Evolutionary conservation across 92 coral and sea anemone genomes (phyloP), one percentile per base, ranked within the genome.

Genomic region (Diadumene lineata): DNA sequence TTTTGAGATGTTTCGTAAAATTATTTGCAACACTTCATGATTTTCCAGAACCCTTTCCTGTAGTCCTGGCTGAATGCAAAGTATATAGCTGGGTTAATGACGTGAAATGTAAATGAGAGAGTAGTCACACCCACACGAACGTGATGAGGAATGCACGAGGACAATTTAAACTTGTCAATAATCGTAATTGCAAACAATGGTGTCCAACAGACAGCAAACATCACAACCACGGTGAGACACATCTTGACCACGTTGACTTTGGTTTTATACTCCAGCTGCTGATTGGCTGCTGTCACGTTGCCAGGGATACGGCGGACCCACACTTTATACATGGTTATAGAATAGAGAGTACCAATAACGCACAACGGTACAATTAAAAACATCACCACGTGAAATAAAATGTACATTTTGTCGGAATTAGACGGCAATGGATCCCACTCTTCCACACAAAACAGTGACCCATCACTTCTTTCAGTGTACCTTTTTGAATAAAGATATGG

Each of bases 71-170:
- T 85, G 86, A 85, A 85, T 17, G 65, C 55, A 38, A 75, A 57
- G 75, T 85, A 85, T 28, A 85, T 85, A 18, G 67, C 61, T 17
- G 86, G 72, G 69, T 85, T 85, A 48, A 85, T 70, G 18, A 85
- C 82, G 62, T 74, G 66, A 67, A 75, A 73, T 56, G 86, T 68
- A 32, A 73, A 79, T 0, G 68, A 25, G 15, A 64, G 43, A 29
- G 1, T 30, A 3, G 17, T 8, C 2, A 17, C 17, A 21, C 18
- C 7, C 1, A 1, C 7, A 11, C 1, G 13, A 1, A 64, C 43
- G 7, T 64, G 43, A 1, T 31, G 1, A 1, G 69, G 23, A 9
- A 34, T 26, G 26, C 69, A 64, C 1, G 22, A 4, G 1, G 32
- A 64, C 22, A 17, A 1, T 7, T 19, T 64, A 3, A 48, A 8